Percentiles rank a stretch among this genome's conserved stretches.
phyloP scores from a whole-genome alignment of 2,797 vertebrate species.

The Helicolenus hilgendorfi region DNA sequence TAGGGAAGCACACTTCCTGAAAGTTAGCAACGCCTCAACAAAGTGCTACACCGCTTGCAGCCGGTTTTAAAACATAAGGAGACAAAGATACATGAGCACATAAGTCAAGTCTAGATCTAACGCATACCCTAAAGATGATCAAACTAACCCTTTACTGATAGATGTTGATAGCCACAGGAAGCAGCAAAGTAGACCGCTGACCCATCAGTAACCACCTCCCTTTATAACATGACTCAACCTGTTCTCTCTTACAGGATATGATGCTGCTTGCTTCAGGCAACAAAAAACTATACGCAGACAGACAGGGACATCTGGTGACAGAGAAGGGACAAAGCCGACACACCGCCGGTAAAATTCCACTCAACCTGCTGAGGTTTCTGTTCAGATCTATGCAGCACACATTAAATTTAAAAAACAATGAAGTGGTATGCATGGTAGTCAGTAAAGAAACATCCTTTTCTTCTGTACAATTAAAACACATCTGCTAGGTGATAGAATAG shows the following conservation, averaged over 20 bases:
- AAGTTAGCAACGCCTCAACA: not conserved
- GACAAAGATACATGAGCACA: not conserved
- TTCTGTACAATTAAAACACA: not conserved
- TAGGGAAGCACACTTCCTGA: constrained; percentile 35
- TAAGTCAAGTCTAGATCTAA: not conserved
- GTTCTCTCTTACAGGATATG: constrained; percentile 32
- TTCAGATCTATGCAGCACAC: not conserved
- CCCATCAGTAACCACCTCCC: not conserved
- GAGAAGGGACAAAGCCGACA: constrained; percentile 24
- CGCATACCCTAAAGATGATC: not conserved
- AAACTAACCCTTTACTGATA: not conserved
- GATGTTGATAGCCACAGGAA: not conserved
- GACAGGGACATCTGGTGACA: constrained; percentile 72
- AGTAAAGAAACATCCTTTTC: not conserved
- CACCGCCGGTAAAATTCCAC: constrained; percentile 42
- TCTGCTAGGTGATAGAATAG: not conserved
- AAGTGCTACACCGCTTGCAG: not conserved
- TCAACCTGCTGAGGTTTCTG: constrained; percentile 6
- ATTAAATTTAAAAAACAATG: not conserved
- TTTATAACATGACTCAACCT: constrained; percentile 17
- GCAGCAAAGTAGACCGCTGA: not conserved
- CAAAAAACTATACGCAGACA: constrained; percentile 23
- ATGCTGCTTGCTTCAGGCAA: constrained; percentile 1
- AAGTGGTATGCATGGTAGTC: not conserved
- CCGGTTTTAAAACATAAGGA: not conserved